Base-by-base conservation (phyloP, 2,888 invertebrate species). In the Sinohyriopsis cumingii region DNA sequence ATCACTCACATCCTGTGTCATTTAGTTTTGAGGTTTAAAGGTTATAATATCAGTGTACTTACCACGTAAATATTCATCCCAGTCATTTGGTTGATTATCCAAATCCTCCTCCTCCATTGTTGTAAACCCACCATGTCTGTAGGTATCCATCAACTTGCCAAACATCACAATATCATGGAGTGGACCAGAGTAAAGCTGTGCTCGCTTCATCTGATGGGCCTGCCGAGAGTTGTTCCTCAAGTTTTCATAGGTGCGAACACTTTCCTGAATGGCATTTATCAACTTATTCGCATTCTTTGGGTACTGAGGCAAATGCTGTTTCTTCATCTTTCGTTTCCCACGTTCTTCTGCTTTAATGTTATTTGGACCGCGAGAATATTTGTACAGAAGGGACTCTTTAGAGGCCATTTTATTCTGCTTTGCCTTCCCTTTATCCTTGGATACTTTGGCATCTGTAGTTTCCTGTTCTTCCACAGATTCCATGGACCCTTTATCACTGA, bases 111-210 rank as follows among this genome's bases (percentile, higher is more conserved):
- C 73, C 33, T 80, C 79, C 18, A 69, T 77, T 25, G 76, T 78
- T 18, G 69, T 66, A 6, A 69, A 68, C 3, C 78, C 65, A 18
- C 74, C 76, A 62, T 74, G 65, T 3, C 82, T 73, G 61, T 80
- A 76, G 15, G 75, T 76, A 70, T 81, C 78, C 80, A 83, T 78
- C 70, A 81, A 76, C 63, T 80, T 81, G 69, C 80, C 83, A 75
- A 84, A 83, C 69, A 84, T 75, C 4, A 82, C 81, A 54, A 82
- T 77, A 70, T 86, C 84, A 71, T 82, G 80, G 75, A 82, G 78
- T 15, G 82, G 83, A 65, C 82, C 83, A 1, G 81, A 79, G 71
- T 85, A 82, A 45, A 85, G 79, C 72, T 84, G 82, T n/a, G 84
- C 84, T 15, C 85, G 68, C 65, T 81, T 81, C 54, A 86, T 65